A percentile compares a stretch with the other conserved stretches of the same genome.
These are phyloP conservation scores for Heteropelma amictum DNA, from an alignment of 2,888 invertebrate genomes.

Conservation along the genomic window DNA sequence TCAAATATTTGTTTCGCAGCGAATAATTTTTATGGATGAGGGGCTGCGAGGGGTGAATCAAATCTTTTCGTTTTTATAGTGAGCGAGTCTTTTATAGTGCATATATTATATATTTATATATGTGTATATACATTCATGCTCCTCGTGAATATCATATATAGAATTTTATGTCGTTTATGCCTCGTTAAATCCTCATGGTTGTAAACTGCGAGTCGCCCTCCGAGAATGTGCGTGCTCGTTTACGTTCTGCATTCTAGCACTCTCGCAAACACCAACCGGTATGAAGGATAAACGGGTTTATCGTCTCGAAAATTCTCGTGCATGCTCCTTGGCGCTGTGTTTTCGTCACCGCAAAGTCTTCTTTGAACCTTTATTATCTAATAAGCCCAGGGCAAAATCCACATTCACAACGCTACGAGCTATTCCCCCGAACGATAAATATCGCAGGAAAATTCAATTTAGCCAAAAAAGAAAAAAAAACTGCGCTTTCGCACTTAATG, in stretches of 20 bases:
- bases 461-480: no score
- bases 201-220: constrained; percentile 9
- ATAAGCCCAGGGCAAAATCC: not conserved
- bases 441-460: not conserved
- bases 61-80: no score
- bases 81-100: constrained; percentile 4
- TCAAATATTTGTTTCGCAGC: no score
- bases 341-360: constrained; percentile 32
- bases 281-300: constrained; percentile 57
- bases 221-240: constrained; percentile 28
- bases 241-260: constrained; percentile 25
- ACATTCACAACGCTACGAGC: not conserved
- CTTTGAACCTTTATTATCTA: constrained; percentile 28
- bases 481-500: no score
- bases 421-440: constrained; percentile 17
- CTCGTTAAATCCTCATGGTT: constrained; percentile 44
- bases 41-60: no score
- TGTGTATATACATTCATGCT: not conserved
- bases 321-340: not conserved
- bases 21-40: no score
- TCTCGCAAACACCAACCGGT: constrained; percentile 40
- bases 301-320: constrained; percentile 50
- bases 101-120: not conserved
- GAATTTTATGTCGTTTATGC: constrained; percentile 43
- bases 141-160: no score